Evolutionary conservation across 1,140 invertebrate species (phyloP).

Genomic region (Drosophila insularis): DNA sequence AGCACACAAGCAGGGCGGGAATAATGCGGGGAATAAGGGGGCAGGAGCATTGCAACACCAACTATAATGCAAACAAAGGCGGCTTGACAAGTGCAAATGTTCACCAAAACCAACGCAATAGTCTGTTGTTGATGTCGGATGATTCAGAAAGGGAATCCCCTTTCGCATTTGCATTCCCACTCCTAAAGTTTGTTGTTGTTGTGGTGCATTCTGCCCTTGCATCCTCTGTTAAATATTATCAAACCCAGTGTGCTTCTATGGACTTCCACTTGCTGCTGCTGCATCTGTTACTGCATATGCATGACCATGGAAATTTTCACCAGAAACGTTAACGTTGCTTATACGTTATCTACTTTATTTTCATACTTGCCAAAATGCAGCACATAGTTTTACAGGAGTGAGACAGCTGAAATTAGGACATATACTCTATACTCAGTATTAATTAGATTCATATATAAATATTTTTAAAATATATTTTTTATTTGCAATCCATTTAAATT

Average conservation of each 20-base stretch:
- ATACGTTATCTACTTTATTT: constrained; percentile 47
- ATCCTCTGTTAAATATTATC: neutral
- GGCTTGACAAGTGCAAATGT: constrained; percentile 58
- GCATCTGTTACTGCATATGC: neutral
- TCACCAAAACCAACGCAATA: constrained; percentile 18
- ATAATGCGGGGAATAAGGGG: neutral
- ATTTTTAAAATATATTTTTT: no score
- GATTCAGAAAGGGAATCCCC: neutral
- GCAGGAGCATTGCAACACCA: constrained; percentile 17
- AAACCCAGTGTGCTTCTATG: neutral
- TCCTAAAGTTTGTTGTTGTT: constrained; percentile 36
- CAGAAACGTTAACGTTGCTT: constrained; percentile 39
- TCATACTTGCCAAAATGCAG: constrained; percentile 18
- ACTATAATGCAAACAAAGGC: constrained; percentile 31
- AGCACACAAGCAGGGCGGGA: neutral
- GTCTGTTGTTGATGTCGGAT: constrained; percentile 27
- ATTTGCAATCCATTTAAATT: no score
- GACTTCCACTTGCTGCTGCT: constrained; percentile 53
- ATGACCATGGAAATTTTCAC: constrained; percentile 30
- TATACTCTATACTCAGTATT: neutral
- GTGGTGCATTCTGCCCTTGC: neutral
- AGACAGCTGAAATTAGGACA: neutral
- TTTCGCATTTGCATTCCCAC: constrained; percentile 18
- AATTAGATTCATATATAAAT: no score
- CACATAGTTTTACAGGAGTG: neutral